Base-by-base conservation (phyloP, 2,797 vertebrate species). In the Heteromormyrus szaboi region DNA sequence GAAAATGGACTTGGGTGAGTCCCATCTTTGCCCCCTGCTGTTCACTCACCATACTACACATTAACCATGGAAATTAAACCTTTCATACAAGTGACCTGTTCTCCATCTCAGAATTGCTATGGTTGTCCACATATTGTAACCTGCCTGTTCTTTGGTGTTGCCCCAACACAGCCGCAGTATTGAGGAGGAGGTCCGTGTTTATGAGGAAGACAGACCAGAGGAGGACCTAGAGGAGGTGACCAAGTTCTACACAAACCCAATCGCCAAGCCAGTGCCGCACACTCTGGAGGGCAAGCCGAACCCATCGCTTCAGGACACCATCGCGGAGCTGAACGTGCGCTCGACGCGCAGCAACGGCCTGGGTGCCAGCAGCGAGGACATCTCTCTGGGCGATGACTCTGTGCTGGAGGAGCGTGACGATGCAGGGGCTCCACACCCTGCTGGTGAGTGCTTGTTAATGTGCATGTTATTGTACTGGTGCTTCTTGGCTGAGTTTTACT, bases 351-450 rank as follows among this genome's bases (percentile, higher is more conserved):
- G 19, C 83, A 97, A 97, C 0, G 97, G 97, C 0, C 93, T 98
- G 84, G 98, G 99, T 92, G 96, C 96, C 93, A 98, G 97, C 95
- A 97, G 96, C 0, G 98, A 99, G 41, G 98, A 99, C 0, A 93
- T 96, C 0, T 99, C 97, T 2, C 93, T 97, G 14, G 97, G 96
- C 0, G 98, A 99, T 0, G 97, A 98, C 53, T 98, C 97, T 44
- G 91, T 98, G 89, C 98, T 97, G 90, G 97, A 98, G 12, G 97
- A 98, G 0, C 90, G 93, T 0, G 97, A 97, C 0, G 96, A 98
- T 85, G 94, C 92, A 2, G 92, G 94, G 0, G 0, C 79, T 1
- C 93, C 94, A 46, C 97, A 99, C 22, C 98, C 98, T 0, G 97
- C 98, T 94, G 98, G 98, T 99, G 44, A 89, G 93, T 19, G 0